Evolutionary conservation across 2,888 invertebrate species (phyloP).

Genomic region (Gastrophysa polygoni): DNA sequence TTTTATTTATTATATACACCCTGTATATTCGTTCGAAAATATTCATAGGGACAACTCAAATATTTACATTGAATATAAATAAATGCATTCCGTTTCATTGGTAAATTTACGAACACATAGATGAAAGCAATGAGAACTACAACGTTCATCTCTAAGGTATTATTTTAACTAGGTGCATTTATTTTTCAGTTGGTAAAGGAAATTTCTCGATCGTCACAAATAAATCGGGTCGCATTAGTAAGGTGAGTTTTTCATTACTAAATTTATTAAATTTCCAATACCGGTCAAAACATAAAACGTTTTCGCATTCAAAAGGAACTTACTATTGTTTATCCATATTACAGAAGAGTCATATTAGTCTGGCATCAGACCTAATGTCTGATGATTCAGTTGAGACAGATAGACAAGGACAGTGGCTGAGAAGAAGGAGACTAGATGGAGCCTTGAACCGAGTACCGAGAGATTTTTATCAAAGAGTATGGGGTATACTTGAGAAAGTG

Average conservation of each 20-base stretch:
- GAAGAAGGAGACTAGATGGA: conserved; percentile 92
- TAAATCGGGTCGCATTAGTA: conserved; percentile 85
- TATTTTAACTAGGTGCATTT: conserved; percentile 53
- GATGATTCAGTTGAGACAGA: conserved; percentile 71
- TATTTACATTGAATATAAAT: too few relatives aligned
- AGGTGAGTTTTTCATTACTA: conserved; percentile 62
- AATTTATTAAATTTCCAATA: not conserved
- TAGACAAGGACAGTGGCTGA: conserved; percentile 95
- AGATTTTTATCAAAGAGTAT: conserved; percentile 95
- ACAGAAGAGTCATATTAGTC: conserved; percentile 62
- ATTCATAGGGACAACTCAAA: too few relatives aligned
- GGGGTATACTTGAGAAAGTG: conserved; percentile 88
- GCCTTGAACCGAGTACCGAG: conserved; percentile 96
- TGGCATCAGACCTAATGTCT: conserved; percentile 56
- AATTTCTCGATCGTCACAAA: conserved; percentile 88
- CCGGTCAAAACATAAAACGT: not conserved
- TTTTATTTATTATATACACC: too few relatives aligned
- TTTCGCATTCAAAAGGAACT: not conserved
- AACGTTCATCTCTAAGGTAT: not conserved
- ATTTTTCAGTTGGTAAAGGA: conserved; percentile 74
- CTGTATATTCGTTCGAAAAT: too few relatives aligned
- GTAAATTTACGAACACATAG: too few relatives aligned
- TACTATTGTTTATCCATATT: conserved; percentile 21
- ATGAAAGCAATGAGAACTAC: too few relatives aligned
- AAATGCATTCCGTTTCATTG: too few relatives aligned